Evolutionary conservation across 2,888 invertebrate species (phyloP), one percentile per base, ranked within the genome.

Genomic region (Drosophila atripex): DNA sequence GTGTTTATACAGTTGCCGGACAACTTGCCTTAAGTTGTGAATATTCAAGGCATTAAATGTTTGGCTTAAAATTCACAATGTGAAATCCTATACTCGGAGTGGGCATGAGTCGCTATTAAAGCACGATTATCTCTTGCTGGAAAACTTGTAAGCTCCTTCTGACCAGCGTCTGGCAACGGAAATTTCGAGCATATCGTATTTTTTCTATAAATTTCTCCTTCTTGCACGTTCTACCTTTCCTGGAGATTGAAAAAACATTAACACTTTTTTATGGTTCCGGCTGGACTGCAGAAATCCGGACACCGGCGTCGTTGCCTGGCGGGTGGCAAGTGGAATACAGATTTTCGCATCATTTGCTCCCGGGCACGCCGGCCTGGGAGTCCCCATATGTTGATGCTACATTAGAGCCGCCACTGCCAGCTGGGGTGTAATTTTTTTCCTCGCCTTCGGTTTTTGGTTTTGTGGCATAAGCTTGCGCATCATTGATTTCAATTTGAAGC

Each of bases 401-500:
- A 70, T 70, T 75, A 75, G 71, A 70, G 57, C 61, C 23, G 39
- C 39, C 49, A 16, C n/a, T 28, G 23, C 28, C 41, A 35, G 14
- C 3, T 25, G 9, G 16, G 25, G 9, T 47, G 11, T 41, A 14
- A n/a, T 41, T 68, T 39, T 35, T 55, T 50, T 70, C 39, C 39
- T 14, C 69, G 32, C 21, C 46, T 41, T 8, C 14, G 38, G 46
- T 35, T 38, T 50, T 41, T 59, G 70, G 84, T 76, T 79, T 72
- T 74, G 84, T 79, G 86, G 77, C 80, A 88, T 80, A 85, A 83
- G 75, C 89, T 86, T 76, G 86, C 89, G 86, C 89, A 84, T 88
- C 90, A 90, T 89, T 90, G 90, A 90, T 80, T 90, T 88, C 85
- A 87, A 83, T 83, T 83, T 83, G 76, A 83, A 80, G 82, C 75